Evolutionary conservation across 2,888 invertebrate genomes (phyloP).

Genomic region (Rhodophaea formosa): DNA sequence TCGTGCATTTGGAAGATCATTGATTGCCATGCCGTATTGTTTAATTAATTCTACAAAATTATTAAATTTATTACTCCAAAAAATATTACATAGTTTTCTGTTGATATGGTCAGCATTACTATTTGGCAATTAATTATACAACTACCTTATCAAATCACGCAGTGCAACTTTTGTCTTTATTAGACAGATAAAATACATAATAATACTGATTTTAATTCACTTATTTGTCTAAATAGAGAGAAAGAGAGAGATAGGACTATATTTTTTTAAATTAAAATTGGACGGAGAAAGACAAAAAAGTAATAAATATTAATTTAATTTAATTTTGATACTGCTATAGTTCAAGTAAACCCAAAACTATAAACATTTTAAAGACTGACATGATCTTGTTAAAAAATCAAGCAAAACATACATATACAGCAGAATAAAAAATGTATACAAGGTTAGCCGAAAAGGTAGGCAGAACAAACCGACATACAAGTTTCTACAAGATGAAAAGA

Average conservation of each 20-base stretch:
- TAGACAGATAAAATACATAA: conserved; percentile 34
- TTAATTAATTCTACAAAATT: conserved; percentile 20
- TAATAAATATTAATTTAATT: no score
- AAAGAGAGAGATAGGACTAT: background rate
- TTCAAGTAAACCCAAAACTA: no score
- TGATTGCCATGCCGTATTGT: conserved; percentile 21
- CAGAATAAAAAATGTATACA: no score
- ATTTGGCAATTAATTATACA: conserved; percentile 50
- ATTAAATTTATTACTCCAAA: conserved; percentile 19
- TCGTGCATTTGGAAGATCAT: conserved; percentile 17
- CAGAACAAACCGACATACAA: no score
- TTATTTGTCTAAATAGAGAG: background rate
- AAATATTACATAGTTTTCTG: conserved; percentile 23
- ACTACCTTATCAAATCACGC: conserved; percentile 74
- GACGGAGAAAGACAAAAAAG: conserved; percentile 7
- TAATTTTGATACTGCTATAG: no score
- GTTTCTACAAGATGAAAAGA: no score
- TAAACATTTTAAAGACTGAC: no score
- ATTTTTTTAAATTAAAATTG: background rate
- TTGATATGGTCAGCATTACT: conserved; percentile 50
- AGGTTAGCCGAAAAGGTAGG: no score
- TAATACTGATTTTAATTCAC: conserved; percentile 19
- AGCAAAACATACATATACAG: no score
- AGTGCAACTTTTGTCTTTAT: conserved; percentile 52
- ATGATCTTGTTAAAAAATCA: no score